phyloP scores from a whole-genome alignment of 2,113 vertebrate species.

The Lophius piscatorius region DNA sequence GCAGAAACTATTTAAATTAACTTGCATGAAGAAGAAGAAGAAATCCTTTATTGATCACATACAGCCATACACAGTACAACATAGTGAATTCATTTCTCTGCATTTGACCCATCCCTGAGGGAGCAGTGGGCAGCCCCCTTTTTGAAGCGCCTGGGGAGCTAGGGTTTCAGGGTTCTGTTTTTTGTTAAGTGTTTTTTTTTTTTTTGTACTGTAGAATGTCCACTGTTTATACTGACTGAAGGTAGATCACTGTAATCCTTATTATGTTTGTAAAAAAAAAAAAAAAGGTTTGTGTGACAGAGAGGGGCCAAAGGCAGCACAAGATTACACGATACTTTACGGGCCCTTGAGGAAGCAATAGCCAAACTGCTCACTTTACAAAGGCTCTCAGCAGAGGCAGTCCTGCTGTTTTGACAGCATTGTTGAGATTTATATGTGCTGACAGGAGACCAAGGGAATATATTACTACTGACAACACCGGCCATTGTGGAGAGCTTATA shows the following conservation, averaged over 20 bases:
- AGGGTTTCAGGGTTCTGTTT: too few species aligned
- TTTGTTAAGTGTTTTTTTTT: too few species aligned
- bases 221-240: slow-evolving; percentile 34
- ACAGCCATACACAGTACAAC: too few species aligned
- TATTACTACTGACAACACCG: slow-evolving; percentile 73
- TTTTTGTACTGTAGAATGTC: slow-evolving; percentile 27
- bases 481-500: slow-evolving; percentile 68
- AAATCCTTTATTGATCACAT: too few species aligned
- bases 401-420: slow-evolving; percentile 76
- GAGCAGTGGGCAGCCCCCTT: too few species aligned
- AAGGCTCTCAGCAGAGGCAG: slow-evolving; percentile 74
- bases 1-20: too few species aligned
- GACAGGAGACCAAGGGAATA: slow-evolving; percentile 76
- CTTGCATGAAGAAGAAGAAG: too few species aligned
- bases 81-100: too few species aligned
- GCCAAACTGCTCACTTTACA: slow-evolving; percentile 78
- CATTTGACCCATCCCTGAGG: too few species aligned
- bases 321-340: slow-evolving; percentile 63
- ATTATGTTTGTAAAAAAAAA: slow-evolving; percentile 35
- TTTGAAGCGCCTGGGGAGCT: too few species aligned
- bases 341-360: slow-evolving; percentile 60
- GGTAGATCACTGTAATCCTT: slow-evolving; percentile 49
- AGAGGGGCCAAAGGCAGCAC: slow-evolving; percentile 59
- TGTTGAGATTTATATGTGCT: slow-evolving; percentile 70
- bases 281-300: slow-evolving; percentile 49